Base-by-base conservation (phyloP, 2,797 vertebrate genomes). In the Lithobates pipiens region DNA sequence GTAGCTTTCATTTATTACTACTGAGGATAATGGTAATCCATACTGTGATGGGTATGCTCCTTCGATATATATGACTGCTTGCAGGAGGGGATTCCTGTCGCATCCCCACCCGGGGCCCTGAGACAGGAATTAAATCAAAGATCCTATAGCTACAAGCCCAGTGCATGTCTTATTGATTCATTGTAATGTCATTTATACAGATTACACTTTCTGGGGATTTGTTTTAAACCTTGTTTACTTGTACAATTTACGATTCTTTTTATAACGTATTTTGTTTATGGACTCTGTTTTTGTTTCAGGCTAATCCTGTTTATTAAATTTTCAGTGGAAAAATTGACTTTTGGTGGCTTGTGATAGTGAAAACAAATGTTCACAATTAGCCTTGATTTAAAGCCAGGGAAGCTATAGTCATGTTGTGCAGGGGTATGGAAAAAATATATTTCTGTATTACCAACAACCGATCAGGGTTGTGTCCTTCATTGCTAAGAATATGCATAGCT, bases 131-230 rank as follows among this genome's bases (percentile, higher is more conserved):
- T 76, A 81, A 23, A 81, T 76, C 76, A 65, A 65, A 65, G 23
- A 69, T 85, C 71, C 46, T 76, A 76, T 70, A 81, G 74, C 65
- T 70, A 70, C 65, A 71, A 76, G 65, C 67, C 50, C 50, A 50
- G 46, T 65, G 16, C 54, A 72, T 10, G 65, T 54, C 25, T 70
- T 75, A 86, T 86, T 86, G 85, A 86, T 86, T 86, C 68, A n/a
- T 71, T 76, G 44, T 86, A 82, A 86, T 86, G 85, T 63, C 65
- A 77, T 86, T 86, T 86, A 72, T 71, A 86, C 70, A 80, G 72
- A 76, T 75, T 86, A 85, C 39, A 44, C 36, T 63, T 63, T 44
- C 61, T 57, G 18, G 36, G 44, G 68, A 77, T 78, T 77, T 77
- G 39, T 61, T 72, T 61, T 32, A 32, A 76, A 36, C 39, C n/a